phyloP scores from a whole-genome alignment of 2,797 vertebrate species.

The Peromyscus nudipes region DNA sequence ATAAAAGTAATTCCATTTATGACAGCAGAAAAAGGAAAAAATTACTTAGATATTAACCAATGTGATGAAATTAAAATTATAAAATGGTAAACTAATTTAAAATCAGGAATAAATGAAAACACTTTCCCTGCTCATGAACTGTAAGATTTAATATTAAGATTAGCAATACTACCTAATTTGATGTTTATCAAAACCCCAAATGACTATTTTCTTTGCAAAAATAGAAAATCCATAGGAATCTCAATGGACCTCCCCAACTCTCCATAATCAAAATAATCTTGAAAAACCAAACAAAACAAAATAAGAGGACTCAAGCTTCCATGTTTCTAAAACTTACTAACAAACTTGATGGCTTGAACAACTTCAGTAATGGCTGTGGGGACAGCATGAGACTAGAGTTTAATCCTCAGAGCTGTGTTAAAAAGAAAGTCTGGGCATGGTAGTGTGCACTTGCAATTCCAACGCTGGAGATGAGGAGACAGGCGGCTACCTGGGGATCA shows the following conservation, averaged over 20 bases:
- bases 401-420: background rate
- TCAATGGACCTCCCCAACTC: background rate
- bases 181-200: background rate
- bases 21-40: background rate
- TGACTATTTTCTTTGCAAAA: background rate
- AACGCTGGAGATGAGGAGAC: background rate
- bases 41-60: background rate
- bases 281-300: background rate
- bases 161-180: background rate
- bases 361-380: background rate
- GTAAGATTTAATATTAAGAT: conserved; percentile 15
- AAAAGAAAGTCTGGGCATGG: background rate
- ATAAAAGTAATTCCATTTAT: background rate
- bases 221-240: background rate
- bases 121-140: background rate
- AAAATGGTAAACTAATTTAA: background rate
- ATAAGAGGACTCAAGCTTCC: background rate
- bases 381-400: background rate
- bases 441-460: background rate
- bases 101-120: background rate
- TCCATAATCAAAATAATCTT: background rate
- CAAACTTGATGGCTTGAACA: background rate
- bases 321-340: background rate
- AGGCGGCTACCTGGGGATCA: background rate
- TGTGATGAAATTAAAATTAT: background rate